These are phyloP conservation scores for Okamejei kenojei DNA, from an alignment of 2,797 vertebrate species.

Conservation along the genomic window DNA sequence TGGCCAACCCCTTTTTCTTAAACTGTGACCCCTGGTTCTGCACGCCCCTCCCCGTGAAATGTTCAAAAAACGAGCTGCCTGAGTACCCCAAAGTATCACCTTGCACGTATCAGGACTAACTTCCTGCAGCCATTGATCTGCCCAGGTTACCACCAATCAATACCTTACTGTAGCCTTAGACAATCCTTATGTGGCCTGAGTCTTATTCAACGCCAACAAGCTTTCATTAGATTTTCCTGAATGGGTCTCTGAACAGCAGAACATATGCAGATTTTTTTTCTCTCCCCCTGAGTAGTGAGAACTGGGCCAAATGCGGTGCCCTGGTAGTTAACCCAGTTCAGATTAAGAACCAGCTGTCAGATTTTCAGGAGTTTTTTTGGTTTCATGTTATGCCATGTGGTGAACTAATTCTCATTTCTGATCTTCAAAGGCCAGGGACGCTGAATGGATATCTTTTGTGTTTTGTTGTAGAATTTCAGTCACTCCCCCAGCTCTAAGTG, in stretches of 20 bases:
- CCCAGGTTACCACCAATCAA: too few relatives aligned
- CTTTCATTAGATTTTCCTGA: not conserved
- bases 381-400: not conserved
- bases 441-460: not conserved
- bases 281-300: not conserved
- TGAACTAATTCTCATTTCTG: not conserved
- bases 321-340: not conserved
- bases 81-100: too few relatives aligned
- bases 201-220: not conserved
- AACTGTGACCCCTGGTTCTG: too few relatives aligned
- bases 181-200: not conserved
- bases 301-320: not conserved
- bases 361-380: not conserved
- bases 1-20: too few relatives aligned
- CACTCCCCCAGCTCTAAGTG: slow-evolving; percentile 4
- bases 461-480: not conserved
- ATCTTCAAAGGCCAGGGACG: not conserved
- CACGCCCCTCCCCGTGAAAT: too few relatives aligned
- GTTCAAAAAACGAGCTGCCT: too few relatives aligned
- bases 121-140: too few relatives aligned
- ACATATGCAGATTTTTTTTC: not conserved
- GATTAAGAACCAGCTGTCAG: not conserved
- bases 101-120: too few relatives aligned
- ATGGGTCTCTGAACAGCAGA: not conserved
- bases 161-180: too few relatives aligned